phyloP scores from a whole-genome alignment of 2,797 vertebrate genomes.

The Chrysocyon brachyurus region DNA sequence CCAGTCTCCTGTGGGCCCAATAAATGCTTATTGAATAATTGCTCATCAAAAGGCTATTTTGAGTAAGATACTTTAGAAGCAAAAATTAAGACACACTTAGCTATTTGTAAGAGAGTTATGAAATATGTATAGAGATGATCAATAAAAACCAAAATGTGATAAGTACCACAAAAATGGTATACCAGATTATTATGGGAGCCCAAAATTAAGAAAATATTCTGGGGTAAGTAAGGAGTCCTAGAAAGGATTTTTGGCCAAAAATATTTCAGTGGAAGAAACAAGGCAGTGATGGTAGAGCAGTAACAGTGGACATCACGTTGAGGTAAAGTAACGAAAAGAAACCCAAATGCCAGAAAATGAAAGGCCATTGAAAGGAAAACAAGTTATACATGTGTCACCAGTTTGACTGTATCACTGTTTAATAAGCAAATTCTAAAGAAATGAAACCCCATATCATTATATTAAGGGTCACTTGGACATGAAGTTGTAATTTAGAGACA shows the following conservation, averaged over 20 bases:
- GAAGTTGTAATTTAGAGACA: background rate
- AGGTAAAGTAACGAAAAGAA: background rate
- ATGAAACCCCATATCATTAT: background rate
- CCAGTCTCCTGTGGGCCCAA: background rate
- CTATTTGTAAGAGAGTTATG: slow-evolving; percentile 14
- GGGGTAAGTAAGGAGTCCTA: background rate
- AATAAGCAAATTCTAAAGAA: background rate
- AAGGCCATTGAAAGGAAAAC: background rate
- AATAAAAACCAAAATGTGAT: slow-evolving; percentile 10
- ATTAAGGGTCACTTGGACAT: background rate
- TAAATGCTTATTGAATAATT: slow-evolving; percentile 53
- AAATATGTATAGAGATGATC: slow-evolving; percentile 64
- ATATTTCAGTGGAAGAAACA: background rate
- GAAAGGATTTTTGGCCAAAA: background rate
- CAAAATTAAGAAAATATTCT: background rate
- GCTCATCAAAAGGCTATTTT: slow-evolving; percentile 66
- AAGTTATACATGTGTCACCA: background rate
- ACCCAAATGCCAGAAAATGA: background rate
- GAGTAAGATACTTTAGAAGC: slow-evolving; percentile 39
- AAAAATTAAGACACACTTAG: slow-evolving; percentile 63
- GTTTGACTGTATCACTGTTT: background rate
- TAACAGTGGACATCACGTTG: background rate
- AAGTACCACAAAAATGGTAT: background rate
- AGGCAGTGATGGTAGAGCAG: background rate
- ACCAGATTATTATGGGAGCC: background rate